Evolutionary conservation across 2,888 invertebrate genomes (phyloP), one percentile per base, ranked within the genome.

Genomic region (Drosophila kuntzei): DNA sequence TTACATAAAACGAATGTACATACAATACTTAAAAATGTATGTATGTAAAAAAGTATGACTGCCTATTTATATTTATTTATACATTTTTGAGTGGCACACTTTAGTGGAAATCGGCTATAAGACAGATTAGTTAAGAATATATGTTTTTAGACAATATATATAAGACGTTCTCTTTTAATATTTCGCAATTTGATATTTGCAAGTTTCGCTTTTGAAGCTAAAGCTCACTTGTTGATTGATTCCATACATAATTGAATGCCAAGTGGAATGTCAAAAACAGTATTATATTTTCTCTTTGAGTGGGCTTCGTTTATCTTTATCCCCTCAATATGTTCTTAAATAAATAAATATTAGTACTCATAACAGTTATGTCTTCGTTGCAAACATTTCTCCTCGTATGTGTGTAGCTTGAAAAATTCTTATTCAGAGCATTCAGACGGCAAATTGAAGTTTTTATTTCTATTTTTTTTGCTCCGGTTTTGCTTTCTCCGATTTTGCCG

Each of bases 351-450:
- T 46, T 36, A 36, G 25, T 57, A 34, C 25, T 25, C 36, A 32
- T 14, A 46, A 36, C 44, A 16, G n/a, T 22, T 43, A 16, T 18
- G 27, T 11, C 6, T 11, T 59, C 41, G 22, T 34, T 20, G 14
- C 44, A 37, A 32, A 29, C 50, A 5, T 41, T 20, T 27, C 39
- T 49, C 20, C 39, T 49, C 20, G 9, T 36, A 25, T 46, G 37
- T 36, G 44, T 27, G 34, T 18, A 22, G 55, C 43, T 20, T 37
- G 25, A 8, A 12, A 60, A 47, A 67, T 67, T 67, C 63, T n/a
- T 32, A 54, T 54, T 53, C 72, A 49, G 60, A 25, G 76, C 75
- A 68, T 57, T 75, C 64, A 72, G 50, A 64, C 77, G 64, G 58
- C 61, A 76, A 76, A 76, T 76, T 72, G 72, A 72, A 72, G 76